These are phyloP conservation scores for Dryadula phaetusa DNA, from an alignment of 2,888 invertebrate genomes.

Conservation along the genomic window DNA sequence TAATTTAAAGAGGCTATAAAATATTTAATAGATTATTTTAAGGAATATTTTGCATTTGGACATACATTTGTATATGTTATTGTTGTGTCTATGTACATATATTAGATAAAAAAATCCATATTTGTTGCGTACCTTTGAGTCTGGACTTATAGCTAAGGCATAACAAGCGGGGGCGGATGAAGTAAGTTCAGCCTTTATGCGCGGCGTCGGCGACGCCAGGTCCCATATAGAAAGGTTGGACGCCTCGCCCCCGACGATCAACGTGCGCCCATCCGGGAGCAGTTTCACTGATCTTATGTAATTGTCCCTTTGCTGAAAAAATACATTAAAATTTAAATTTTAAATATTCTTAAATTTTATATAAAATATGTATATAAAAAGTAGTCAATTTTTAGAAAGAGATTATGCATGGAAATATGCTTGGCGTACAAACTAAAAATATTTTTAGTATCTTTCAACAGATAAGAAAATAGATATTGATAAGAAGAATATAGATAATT, in stretches of 20 bases:
- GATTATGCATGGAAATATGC: too few species aligned
- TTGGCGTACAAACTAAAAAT: not conserved
- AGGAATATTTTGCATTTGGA: too few species aligned
- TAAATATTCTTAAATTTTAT: not conserved
- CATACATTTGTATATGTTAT: too few species aligned
- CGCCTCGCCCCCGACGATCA: constrained; percentile 98
- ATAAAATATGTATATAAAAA: too few species aligned
- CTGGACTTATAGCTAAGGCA: constrained; percentile 97
- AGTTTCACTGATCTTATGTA: constrained; percentile 98
- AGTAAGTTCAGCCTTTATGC: constrained; percentile 96
- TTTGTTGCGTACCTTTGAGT: constrained; percentile 89
- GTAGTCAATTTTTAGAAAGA: too few species aligned
- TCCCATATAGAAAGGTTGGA: constrained; percentile 98
- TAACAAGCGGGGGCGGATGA: constrained; percentile 98
- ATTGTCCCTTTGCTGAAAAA: constrained; percentile 93
- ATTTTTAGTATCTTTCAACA: not conserved
- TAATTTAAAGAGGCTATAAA: too few species aligned
- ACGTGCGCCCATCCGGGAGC: constrained; percentile 94
- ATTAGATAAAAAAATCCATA: too few species aligned
- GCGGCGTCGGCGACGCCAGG: constrained; percentile 94
- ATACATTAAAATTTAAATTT: not conserved
- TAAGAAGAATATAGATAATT: constrained; percentile 18
- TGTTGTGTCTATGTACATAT: too few species aligned
- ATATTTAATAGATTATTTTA: too few species aligned
- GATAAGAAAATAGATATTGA: not conserved